Conservation (phyloP, 2,113 vertebrate species). For the Onychostoma macrolepis region DNA sequence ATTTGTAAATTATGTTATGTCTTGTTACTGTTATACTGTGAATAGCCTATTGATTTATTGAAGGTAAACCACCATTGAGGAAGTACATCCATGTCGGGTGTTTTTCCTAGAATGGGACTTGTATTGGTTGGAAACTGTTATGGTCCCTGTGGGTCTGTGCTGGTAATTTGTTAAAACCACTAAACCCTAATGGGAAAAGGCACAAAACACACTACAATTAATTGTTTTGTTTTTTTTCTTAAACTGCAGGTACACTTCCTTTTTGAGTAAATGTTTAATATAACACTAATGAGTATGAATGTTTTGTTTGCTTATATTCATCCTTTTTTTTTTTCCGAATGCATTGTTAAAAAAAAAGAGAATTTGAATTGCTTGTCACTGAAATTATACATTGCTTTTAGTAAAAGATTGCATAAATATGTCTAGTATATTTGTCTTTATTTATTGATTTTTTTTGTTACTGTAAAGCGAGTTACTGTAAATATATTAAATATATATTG, state of each 20-base stretch:
- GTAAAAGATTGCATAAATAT: no score
- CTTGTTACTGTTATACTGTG: neutral
- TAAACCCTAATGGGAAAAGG: neutral
- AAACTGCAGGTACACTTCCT: neutral
- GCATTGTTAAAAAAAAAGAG: no score
- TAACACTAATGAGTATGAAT: neutral
- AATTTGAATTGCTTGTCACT: no score
- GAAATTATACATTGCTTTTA: no score
- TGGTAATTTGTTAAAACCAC: neutral
- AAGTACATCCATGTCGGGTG: neutral
- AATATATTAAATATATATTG: no score
- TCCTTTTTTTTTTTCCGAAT: no score
- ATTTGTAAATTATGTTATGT: neutral
- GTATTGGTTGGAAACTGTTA: neutral
- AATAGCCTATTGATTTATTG: no score
- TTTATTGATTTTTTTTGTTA: no score
- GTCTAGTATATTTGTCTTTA: no score
- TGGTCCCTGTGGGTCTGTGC: neutral
- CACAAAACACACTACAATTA: neutral
- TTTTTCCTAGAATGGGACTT: no score
- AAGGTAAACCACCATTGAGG: neutral
- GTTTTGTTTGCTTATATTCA: neutral
- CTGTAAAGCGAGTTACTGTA: no score
- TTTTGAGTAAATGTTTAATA: neutral
- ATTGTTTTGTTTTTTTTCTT: neutral